These are phyloP conservation scores for Chanos chanos DNA, from an alignment of 2,797 vertebrate genomes.

Conservation along the genomic window DNA sequence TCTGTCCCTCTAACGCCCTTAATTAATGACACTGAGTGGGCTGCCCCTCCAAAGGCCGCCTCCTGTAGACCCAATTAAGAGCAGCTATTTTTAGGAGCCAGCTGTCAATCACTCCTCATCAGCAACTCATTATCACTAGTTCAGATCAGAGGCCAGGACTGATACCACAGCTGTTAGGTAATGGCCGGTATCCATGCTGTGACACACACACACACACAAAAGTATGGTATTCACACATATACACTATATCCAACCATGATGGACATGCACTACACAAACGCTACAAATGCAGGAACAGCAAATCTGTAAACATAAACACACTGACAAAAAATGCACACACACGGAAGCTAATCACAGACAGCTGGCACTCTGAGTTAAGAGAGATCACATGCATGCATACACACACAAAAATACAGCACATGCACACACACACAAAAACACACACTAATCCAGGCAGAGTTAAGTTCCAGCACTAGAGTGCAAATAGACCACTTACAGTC, in stretches of 20 bases:
- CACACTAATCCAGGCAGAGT: slow-evolving; percentile 42
- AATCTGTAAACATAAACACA: too few species aligned
- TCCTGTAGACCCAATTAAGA: slow-evolving; percentile 63
- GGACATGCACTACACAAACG: too few species aligned
- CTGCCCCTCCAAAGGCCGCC: slow-evolving; percentile 3
- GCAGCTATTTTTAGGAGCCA: slow-evolving; percentile 60
- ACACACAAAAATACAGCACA: background rate
- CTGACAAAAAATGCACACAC: too few species aligned
- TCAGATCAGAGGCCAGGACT: slow-evolving; percentile 44
- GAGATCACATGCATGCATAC: background rate
- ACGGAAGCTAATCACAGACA: background rate
- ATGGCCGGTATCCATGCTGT: slow-evolving; percentile 29
- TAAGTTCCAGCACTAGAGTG: slow-evolving; percentile 65
- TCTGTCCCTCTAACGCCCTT: slow-evolving; percentile 27
- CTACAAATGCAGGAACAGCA: too few species aligned
- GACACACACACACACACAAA: too few species aligned
- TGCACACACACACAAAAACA: slow-evolving; percentile 17
- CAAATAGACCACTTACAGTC: slow-evolving; percentile 79
- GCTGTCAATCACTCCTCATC: slow-evolving; percentile 65
- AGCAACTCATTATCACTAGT: slow-evolving; percentile 47
- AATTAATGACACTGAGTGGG: slow-evolving; percentile 21
- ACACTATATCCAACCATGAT: too few species aligned
- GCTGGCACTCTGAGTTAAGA: background rate
- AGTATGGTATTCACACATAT: too few species aligned
- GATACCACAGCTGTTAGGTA: slow-evolving; percentile 67